Conservation (phyloP, 2,797 vertebrate species). For the Tenualosa ilisha region DNA sequence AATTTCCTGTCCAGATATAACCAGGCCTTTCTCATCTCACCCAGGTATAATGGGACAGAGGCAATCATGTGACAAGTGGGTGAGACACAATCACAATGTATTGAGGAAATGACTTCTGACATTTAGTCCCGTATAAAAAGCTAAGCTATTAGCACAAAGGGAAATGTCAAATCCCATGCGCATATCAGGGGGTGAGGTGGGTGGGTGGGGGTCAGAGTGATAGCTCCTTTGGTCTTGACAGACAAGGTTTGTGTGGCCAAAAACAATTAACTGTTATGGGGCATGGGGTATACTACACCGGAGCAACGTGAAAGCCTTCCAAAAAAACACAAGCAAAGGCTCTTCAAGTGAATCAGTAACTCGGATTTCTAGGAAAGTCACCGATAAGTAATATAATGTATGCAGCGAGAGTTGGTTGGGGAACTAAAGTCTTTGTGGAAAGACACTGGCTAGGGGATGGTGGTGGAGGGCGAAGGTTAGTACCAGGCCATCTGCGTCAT, state of each 20-base stretch:
- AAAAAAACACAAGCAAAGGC: neutral
- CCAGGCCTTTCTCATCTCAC: neutral
- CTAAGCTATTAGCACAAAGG: slow-evolving; percentile 46
- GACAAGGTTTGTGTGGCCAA: neutral
- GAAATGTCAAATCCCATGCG: slow-evolving; percentile 54
- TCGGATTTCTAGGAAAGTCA: slow-evolving; percentile 21
- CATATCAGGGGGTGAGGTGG: neutral
- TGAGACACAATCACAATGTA: slow-evolving; percentile 21
- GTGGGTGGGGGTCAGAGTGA: slow-evolving; percentile 5
- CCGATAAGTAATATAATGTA: slow-evolving; percentile 2
- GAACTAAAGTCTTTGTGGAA: neutral
- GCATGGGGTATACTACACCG: neutral
- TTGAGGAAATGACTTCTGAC: slow-evolving; percentile 49
- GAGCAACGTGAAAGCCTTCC: slow-evolving; percentile 12
- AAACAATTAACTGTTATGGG: neutral
- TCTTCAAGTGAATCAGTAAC: slow-evolving; percentile 37
- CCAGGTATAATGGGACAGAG: neutral
- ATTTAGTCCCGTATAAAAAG: slow-evolving; percentile 57
- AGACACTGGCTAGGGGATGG: neutral
- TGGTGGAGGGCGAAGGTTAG: neutral
- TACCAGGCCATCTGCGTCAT: neutral
- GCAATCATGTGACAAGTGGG: slow-evolving; percentile 21
- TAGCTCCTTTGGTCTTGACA: neutral
- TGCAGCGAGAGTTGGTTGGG: neutral
- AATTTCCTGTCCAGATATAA: slow-evolving; percentile 47